phyloP scores from a whole-genome alignment of 2,888 invertebrate species.

The Phragmatobia fuliginosa region DNA sequence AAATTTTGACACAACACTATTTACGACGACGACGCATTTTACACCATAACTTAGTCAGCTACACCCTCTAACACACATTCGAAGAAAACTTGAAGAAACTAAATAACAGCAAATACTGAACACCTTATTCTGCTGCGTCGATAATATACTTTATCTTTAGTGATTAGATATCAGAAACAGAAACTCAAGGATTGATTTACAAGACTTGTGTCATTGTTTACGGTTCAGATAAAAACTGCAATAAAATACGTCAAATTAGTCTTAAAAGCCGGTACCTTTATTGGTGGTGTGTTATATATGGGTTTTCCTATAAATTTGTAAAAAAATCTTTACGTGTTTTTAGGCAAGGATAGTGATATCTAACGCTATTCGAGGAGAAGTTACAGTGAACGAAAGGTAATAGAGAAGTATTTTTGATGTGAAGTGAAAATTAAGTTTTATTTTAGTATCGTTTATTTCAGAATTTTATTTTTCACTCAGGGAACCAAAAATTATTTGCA shows the following conservation, averaged over 20 bases:
- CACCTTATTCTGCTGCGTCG: constrained; percentile 69
- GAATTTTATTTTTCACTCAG: background rate
- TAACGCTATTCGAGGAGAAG: too few species aligned
- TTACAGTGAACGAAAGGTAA: background rate
- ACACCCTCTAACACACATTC: constrained; percentile 4
- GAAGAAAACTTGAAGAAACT: constrained; percentile 19
- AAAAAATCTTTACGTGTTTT: background rate
- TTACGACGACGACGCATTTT: constrained; percentile 80
- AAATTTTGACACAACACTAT: constrained; percentile 74
- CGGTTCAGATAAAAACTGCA: constrained; percentile 11
- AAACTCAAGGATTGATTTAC: constrained; percentile 74
- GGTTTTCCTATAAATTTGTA: background rate
- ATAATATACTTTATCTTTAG: constrained; percentile 76
- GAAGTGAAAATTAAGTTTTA: background rate
- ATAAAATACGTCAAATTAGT: background rate
- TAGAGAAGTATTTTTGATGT: background rate
- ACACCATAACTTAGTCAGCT: constrained; percentile 40
- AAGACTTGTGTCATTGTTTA: constrained; percentile 21
- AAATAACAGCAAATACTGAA: constrained; percentile 50
- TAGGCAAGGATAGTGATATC: too few species aligned
- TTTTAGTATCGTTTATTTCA: background rate
- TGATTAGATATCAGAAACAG: constrained; percentile 80
- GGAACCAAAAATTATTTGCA: background rate
- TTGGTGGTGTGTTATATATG: background rate
- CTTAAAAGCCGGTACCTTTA: background rate